These are phyloP conservation scores for Troglohyphantes excavatus DNA, from an alignment of 2,888 invertebrate genomes.

Conservation along the genomic window DNA sequence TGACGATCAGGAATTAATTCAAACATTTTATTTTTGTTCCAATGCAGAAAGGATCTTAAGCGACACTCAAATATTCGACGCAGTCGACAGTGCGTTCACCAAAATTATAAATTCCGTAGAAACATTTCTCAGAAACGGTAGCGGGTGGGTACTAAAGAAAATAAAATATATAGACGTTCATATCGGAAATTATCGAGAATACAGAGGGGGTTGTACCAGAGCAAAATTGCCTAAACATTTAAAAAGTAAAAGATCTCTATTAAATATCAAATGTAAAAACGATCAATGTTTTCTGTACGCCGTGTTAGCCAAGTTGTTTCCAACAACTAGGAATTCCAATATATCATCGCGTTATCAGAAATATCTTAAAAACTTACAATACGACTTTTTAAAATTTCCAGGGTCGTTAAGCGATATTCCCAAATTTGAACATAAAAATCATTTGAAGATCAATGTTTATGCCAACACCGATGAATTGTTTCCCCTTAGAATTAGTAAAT, in stretches of 20 bases:
- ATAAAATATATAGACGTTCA: neutral
- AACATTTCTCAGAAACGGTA: neutral
- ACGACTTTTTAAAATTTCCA: neutral
- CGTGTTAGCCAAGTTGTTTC: neutral
- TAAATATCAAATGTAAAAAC: neutral
- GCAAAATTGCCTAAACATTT: neutral
- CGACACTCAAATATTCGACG: neutral
- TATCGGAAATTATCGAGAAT: neutral
- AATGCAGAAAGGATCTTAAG: neutral
- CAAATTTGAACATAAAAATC: neutral
- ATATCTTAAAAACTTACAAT: neutral
- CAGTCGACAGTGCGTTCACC: neutral
- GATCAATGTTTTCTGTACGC: neutral
- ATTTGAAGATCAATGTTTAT: slow-evolving; percentile 4
- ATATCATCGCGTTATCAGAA: neutral
- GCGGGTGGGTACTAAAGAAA: neutral
- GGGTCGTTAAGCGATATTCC: neutral
- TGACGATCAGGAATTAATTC: no score
- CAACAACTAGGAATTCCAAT: neutral
- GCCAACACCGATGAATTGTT: neutral
- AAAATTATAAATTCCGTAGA: neutral
- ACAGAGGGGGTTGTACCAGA: neutral
- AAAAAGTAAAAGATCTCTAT: neutral
- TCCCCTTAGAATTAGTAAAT: neutral
- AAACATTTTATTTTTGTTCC: neutral